Base-by-base conservation (phyloP, 2,888 invertebrate genomes). In the Omphaloscelis lunosa region DNA sequence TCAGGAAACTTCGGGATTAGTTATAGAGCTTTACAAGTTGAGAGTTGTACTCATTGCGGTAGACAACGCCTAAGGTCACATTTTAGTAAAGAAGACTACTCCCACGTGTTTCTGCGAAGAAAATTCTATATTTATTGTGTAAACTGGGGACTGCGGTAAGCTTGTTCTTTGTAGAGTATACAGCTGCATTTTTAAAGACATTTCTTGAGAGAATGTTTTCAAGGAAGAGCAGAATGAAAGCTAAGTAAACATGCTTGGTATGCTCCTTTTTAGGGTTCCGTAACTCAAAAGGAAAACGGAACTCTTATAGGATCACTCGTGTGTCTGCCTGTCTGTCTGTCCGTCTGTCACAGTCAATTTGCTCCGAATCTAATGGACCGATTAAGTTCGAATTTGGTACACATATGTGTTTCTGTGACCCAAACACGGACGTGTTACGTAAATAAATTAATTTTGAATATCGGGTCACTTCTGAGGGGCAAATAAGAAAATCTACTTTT, bases 191-290 rank as follows among this genome's bases (percentile, higher is more conserved):
- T 51, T 27, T 67, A 45, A 41, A 29, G 11, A 27, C 12, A 23
- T 76, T 39, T 73, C 69, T 73, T 27, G 56, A 68, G 41, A 58
- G 12, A 73, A 56, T 20, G 29, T 29, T 56, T n/a, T 12, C 29
- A 29, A 1, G 2, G 34, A 34, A 56, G 34, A 45, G 23, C 6
- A 27, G 34, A 12, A 65, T 72, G 5, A 73, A 53, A 39, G 23
- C 7, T 8, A 63, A 27, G 48, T 73, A 15, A 59, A n/a, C 1
- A 23, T 53, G 34, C 20, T 45, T 34, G n/a, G 29, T 34, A 34
- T 29, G 48, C 0, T 66, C 12, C 20, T 29, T 34, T 4, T 3
- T 34, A 34, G 34, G 34, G 34, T 34, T 34, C 34, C 34, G 34
- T 3, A 34, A 34, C 34, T 34, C 2, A 34, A 34, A 34, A 34